These are phyloP conservation scores for Cryptophagus acutangulus DNA, from an alignment of 2,888 invertebrate species.

Conservation along the genomic window DNA sequence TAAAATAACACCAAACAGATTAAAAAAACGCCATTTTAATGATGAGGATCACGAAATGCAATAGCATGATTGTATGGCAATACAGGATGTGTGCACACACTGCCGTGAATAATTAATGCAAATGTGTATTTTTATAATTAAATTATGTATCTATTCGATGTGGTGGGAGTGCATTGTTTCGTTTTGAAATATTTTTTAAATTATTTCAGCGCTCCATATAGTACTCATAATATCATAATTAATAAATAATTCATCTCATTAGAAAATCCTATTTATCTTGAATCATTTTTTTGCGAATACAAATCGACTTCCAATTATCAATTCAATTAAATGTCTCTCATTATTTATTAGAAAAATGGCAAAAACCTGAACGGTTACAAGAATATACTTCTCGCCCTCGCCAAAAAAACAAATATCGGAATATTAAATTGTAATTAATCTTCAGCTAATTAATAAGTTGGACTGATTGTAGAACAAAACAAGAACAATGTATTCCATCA, in stretches of 20 bases:
- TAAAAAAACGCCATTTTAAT: not conserved
- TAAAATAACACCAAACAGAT: too few relatives aligned
- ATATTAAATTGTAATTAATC: not conserved
- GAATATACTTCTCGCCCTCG: not conserved
- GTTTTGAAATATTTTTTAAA: too few relatives aligned
- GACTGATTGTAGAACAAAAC: not conserved
- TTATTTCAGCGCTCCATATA: too few relatives aligned
- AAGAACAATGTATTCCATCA: not conserved
- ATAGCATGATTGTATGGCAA: conserved; percentile 5
- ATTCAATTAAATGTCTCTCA: too few relatives aligned
- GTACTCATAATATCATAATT: too few relatives aligned
- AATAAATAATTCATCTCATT: too few relatives aligned
- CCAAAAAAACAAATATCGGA: not conserved
- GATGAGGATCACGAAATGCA: conserved; percentile 5
- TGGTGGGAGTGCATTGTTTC: conserved; percentile 3
- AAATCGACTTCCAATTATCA: too few relatives aligned
- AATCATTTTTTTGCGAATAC: too few relatives aligned
- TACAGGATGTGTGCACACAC: conserved; percentile 8
- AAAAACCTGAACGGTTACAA: too few relatives aligned
- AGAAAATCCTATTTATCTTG: too few relatives aligned
- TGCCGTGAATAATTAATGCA: conserved; percentile 10
- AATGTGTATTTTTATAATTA: conserved; percentile 6
- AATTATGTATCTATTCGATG: conserved; percentile 6
- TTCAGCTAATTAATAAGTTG: not conserved
- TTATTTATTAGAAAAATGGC: too few relatives aligned